Percentiles rank a stretch among this genome's conserved stretches.
Conservation (phyloP, 2,113 vertebrate species). For the Spea multiplicata region DNA sequence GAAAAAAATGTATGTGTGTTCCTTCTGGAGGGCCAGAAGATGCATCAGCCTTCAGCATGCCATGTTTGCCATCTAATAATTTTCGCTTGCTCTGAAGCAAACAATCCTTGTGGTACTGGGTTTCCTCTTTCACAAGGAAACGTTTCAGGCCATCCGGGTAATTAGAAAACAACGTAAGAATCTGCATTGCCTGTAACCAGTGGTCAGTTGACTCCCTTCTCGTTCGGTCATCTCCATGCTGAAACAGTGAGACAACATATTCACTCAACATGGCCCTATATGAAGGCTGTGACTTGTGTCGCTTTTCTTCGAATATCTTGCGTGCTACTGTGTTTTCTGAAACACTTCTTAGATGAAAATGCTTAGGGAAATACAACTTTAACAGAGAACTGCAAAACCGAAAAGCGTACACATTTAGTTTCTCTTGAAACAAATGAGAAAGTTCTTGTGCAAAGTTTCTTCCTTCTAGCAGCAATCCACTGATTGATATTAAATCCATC, state of each 20-base stretch:
- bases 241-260: constrained; percentile 60
- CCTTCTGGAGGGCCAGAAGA: constrained; percentile 45
- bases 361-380: constrained; percentile 63
- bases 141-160: constrained; percentile 69
- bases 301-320: constrained; percentile 61
- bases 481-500: constrained; percentile 65
- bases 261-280: constrained; percentile 59
- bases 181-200: constrained; percentile 68
- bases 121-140: constrained; percentile 65
- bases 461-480: constrained; percentile 67
- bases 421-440: constrained; percentile 54
- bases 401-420: constrained; percentile 56
- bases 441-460: constrained; percentile 55
- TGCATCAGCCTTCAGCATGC: constrained; percentile 69
- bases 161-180: constrained; percentile 60
- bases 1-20: constrained; percentile 69
- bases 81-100: constrained; percentile 48
- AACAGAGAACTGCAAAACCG: constrained; percentile 61
- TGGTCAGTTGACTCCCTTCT: constrained; percentile 72
- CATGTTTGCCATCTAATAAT: constrained; percentile 62
- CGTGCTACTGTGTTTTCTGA: constrained; percentile 66
- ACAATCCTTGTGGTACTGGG: constrained; percentile 61
- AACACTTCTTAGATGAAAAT: constrained; percentile 71
- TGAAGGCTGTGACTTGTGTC: constrained; percentile 50
- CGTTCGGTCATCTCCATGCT: constrained; percentile 44